Evolutionary conservation across 2,797 vertebrate species (phyloP), one percentile per base, ranked within the genome.

Genomic region (Okamejei kenojei): DNA sequence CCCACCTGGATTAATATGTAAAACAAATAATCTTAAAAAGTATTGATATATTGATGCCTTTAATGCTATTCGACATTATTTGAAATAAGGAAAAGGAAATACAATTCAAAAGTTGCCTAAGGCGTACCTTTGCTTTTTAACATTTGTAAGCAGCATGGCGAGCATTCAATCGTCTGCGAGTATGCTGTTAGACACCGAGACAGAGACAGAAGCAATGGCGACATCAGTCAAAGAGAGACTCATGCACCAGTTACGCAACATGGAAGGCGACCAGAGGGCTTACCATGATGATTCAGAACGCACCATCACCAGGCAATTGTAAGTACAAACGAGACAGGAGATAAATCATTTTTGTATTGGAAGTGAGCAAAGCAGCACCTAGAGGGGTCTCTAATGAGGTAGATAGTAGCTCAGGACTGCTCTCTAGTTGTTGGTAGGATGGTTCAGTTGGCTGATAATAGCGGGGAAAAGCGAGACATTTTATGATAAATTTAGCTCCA

Each of bases 241-340:
- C 23, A 94, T 94, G 94, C 96, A 96, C 26, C 94, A 95, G 79
- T 95, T 95, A 17, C 45, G 76, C 5, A 96, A 95, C 11, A 94
- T 93, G 79, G 93, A 92, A 0, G 94, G 94, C 7, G 95, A 93
- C 65, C 94, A 93, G 5, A 96, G 94, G 17, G 94, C 95, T 45
- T 95, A 94, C 0, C 93, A 77, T 1, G 94, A 93, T 1, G 90
- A 74, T 2, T 90, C 94, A 13, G 95, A 94, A 93, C 76, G 65
- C 63, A 94, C 93, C 0, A 93, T 96, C 0, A 38, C 7, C 7
- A 93, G 93, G 7, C 96, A 96, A 93, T 73, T 94, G 96, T 96
- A 93, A 96, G 96, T 95, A 68, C 84, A 88, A 19, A 9, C n/a
- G 5, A 88, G n/a, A 35, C 1, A 19, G 35, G 21, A 35, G 17